Base-by-base conservation (phyloP, 2,797 vertebrate species). In the Artibeus lituratus region DNA sequence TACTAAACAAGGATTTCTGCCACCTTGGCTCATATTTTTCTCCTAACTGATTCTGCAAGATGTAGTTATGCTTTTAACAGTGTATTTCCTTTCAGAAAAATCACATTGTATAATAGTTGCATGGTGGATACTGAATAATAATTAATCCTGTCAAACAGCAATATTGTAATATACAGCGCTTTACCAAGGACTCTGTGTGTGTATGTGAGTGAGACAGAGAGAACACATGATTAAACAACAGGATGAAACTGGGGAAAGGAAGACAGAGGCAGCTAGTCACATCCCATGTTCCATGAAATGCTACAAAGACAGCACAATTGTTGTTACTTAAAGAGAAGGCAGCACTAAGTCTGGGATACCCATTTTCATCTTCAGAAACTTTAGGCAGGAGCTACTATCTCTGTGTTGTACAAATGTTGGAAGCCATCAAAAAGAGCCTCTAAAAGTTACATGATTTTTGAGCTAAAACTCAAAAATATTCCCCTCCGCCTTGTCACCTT, bases 31-130 rank as follows among this genome's bases (percentile, higher is more conserved):
- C 72, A 8, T 39, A 59, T 82, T 73, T 94, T 84, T 7, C 76
- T 95, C 21, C 89, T 89, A 32, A 96, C 87, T 95, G 90, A 95
- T 94, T 81, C 90, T 80, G 44, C 83, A 97, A 96, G 76, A 90
- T 95, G 94, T 70, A 24, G 32, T 73, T 96, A 94, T 7, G 24
- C 95, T 95, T 98, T 49, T 86, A 84, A 67, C 42, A 84, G 4
- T 0, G 15, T 9, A 11, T 87, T 4, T 72, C 67, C 89, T 82
- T 96, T 89, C 82, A 84, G 90, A 90, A 97, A 97, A 91, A 1
- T 32, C 14, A 4, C 1, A 2, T 2, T 11, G 19, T 12, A 3
- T 29, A 65, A 87, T 37, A 74, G 70, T 37, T 73, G 47, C 44
- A 24, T 2, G 10, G 44, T 35, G 67, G 81, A 81, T 39, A 18